phyloP scores from a whole-genome alignment of 1,140 invertebrate species.

The Polyergus mexicanus region DNA sequence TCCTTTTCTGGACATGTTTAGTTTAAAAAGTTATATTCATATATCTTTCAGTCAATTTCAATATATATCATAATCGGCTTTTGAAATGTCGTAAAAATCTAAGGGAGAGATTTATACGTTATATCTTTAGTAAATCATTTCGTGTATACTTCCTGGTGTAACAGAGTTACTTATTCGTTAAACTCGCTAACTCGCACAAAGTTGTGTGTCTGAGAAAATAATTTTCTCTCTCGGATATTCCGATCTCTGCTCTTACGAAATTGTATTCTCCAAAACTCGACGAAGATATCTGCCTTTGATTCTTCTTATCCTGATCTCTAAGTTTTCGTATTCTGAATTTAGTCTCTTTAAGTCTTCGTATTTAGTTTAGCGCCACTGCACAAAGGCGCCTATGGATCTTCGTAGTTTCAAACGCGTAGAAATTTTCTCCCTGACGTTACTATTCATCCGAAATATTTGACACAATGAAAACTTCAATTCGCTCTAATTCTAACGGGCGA shows the following conservation, averaged over 20 bases:
- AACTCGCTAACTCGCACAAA: constrained; percentile 18
- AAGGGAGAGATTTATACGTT: background rate
- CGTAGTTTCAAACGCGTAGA: constrained; percentile 6
- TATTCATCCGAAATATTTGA: background rate
- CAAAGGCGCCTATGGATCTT: constrained; percentile 14
- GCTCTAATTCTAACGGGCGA: constrained; percentile 24
- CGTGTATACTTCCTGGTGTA: constrained; percentile 13
- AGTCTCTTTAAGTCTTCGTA: background rate
- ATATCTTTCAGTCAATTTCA: background rate
- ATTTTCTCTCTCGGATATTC: constrained; percentile 16
- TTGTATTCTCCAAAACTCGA: constrained; percentile 21
- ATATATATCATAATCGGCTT: background rate
- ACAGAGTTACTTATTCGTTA: constrained; percentile 45
- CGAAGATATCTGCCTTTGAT: constrained; percentile 13
- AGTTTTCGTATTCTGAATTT: background rate
- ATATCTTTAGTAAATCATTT: background rate
- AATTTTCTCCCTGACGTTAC: background rate
- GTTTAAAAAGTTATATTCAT: no score
- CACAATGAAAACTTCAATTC: background rate
- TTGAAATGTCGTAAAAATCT: background rate
- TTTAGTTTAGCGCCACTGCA: constrained; percentile 9
- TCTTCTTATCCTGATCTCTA: constrained; percentile 7
- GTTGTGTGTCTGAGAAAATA: constrained; percentile 27
- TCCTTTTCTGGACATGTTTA: no score
- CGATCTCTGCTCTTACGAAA: background rate